phyloP scores from a whole-genome alignment of 2,888 invertebrate genomes.

The Euclidia mi region DNA sequence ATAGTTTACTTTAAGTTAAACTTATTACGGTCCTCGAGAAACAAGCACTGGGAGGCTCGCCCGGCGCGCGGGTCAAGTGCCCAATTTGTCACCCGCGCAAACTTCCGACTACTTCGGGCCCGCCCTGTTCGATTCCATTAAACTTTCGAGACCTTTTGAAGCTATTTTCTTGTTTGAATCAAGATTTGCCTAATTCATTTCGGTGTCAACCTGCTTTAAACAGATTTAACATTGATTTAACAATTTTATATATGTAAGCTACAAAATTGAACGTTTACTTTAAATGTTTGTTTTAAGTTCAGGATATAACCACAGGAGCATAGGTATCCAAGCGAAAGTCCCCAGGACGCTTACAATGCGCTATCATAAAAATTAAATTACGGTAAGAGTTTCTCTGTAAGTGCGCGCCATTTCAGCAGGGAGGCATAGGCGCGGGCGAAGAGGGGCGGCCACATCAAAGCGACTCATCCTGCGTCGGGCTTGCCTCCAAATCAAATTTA shows the following conservation, averaged over 20 bases:
- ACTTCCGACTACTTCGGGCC: conserved; percentile 84
- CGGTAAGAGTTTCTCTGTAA: conserved; percentile 85
- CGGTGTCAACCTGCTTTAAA: conserved; percentile 63
- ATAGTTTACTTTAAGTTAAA: conserved; percentile 90
- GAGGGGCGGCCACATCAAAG: conserved; percentile 85
- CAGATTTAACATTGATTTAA: conserved; percentile 38
- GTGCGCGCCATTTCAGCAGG: conserved; percentile 84
- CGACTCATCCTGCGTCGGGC: conserved; percentile 74
- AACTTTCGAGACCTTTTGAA: conserved; percentile 89
- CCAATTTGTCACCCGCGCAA: conserved; percentile 90
- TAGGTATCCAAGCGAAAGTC: conserved; percentile 76
- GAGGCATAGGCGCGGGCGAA: conserved; percentile 61
- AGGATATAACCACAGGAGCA: too few relatives aligned
- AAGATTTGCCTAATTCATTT: conserved; percentile 87
- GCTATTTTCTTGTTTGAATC: conserved; percentile 88
- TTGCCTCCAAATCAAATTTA: conserved; percentile 86
- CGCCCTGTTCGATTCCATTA: conserved; percentile 89
- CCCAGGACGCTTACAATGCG: conserved; percentile 84
- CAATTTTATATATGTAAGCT: conserved; percentile 36
- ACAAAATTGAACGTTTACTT: too few relatives aligned
- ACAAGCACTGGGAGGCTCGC: conserved; percentile 85
- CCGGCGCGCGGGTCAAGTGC: conserved; percentile 87
- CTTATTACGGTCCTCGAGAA: conserved; percentile 89
- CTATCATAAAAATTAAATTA: conserved; percentile 90
- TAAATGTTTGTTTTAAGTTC: too few relatives aligned